A percentile compares a stretch with the other conserved stretches of the same genome.
Conservation (phyloP, 2,113 vertebrate species). For the Trichechus manatus region DNA sequence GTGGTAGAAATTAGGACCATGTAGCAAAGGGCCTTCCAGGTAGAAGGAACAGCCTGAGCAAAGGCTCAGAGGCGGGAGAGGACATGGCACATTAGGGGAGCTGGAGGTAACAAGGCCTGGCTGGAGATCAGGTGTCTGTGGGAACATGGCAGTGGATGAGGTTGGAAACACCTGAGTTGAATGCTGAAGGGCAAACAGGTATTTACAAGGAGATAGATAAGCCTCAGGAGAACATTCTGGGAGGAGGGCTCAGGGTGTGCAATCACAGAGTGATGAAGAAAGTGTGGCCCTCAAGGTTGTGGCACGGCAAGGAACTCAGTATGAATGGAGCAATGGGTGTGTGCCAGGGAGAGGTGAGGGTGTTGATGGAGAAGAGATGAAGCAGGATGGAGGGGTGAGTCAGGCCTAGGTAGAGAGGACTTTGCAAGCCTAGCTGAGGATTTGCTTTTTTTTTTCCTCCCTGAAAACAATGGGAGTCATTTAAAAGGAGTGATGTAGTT, state of each 20-base stretch:
- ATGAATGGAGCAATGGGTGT: rapidly evolving
- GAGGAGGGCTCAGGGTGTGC: not conserved
- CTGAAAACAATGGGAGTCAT: not conserved
- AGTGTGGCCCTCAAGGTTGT: rapidly evolving
- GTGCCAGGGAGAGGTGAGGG: not conserved
- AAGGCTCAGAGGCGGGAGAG: not conserved
- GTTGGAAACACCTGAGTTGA: not conserved
- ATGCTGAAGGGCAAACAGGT: slow-evolving; percentile 41
- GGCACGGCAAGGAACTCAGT: not conserved
- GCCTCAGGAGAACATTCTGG: slow-evolving; percentile 45
- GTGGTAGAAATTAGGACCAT: not conserved
- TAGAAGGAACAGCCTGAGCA: too few relatives aligned
- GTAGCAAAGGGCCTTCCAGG: not conserved
- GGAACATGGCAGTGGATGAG: not conserved
- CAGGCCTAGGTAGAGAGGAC: not conserved
- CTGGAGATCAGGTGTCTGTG: not conserved
- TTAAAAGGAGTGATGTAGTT: not conserved
- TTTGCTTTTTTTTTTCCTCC: not conserved
- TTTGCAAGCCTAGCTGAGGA: not conserved
- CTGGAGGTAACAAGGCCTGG: not conserved
- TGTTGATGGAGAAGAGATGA: not conserved
- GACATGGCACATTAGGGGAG: not conserved
- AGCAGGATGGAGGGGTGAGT: not conserved
- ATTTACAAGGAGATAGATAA: not conserved
- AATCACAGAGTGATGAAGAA: not conserved